Base-by-base conservation (phyloP, 1,140 invertebrate genomes). In the Nixonia krombeini region DNA sequence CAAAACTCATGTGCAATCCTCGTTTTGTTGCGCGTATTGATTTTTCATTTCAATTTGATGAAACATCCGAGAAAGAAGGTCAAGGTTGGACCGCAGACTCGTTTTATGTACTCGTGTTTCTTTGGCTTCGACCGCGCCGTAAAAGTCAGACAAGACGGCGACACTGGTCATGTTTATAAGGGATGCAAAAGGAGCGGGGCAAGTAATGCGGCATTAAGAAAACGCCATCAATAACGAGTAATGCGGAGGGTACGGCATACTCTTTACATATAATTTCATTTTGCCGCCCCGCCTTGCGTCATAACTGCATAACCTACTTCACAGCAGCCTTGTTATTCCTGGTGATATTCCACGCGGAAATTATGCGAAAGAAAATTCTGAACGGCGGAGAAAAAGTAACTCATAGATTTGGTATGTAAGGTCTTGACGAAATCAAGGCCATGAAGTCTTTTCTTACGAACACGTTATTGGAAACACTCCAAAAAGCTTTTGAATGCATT, bases 181-280 rank as follows among this genome's bases (percentile, higher is more conserved):
- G 31, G 31, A 33, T 33, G 31, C 10, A 33, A 33, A 33, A 33
- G n/a, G 31, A 33, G 12, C 31, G 6, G 9, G 31, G 13, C 31
- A 33, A 33, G 12, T 13, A 33, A 33, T 13, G 31, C 10, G 31
- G 31, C 31, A 10, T 13, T 10, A 33, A 33, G 31, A 33, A 33
- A 33, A 10, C 12, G 31, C n/a, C 31, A 33, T 33, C 31, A 33
- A 33, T 33, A 33, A 33, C 31, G 31, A 33, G 31, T 10, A 13
- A 33, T n/a, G 4, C 12, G n/a, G 31, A 33, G 31, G 31, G 31
- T 13, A 33, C 12, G 3, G 31, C 31, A 33, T 33, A 13, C 31
- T 33, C 31, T 33, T 33, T 13, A 33, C 31, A 33, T 33, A 33
- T 33, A 33, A 33, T 13, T 33, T 33, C 31, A 13, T 33, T 33